Base-by-base conservation (phyloP, 2,888 invertebrate genomes). In the Stratiomys singularior region DNA sequence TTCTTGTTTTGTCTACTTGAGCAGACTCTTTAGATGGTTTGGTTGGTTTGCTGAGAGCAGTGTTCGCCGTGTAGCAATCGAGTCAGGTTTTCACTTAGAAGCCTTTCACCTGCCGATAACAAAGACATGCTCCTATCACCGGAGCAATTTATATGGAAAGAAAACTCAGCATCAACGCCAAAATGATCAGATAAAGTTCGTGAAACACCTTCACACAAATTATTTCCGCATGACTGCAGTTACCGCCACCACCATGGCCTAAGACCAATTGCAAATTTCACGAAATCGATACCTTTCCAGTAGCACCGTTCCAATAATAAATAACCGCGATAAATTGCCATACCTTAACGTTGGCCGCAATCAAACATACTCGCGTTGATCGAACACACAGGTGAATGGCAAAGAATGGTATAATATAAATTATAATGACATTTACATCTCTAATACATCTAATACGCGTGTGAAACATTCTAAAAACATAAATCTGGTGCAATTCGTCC, bases 401-500 rank as follows among this genome's bases (percentile, higher is more conserved):
- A 0, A 47, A 69, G 69, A 69, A 69, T 69, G 47, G 69, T 18
- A 18, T 5, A 37, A 69, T 18, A 69, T 69, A 69, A 69, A 69
- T 69, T 69, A 69, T 69, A 69, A 69, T 44, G 69, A 69, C 69
- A 69, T 69, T 69, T 47, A 47, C 47, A 69, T 69, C 69, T 69
- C 27, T 47, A 69, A 46, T 47, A 69, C 69, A 69, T 69, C 69
- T 69, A 69, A 69, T 69, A 69, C 69, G 69, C 69, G 69, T 69
- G 69, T 69, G 69, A 69, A 69, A 69, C 69, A 69, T 46, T 44
- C 21, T 13, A 15, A 37, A 37, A 69, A 27, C 69, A 47, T 69
- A 47, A 69, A 69, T 69, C 69, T 47, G 69, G 69, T 69, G 69
- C 69, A 69, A 69, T 47, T 69, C 69, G 69, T 69, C 69, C 69